Evolutionary conservation across 2,797 vertebrate species (phyloP).

Genomic region (Schizopygopsis pylzovi): DNA sequence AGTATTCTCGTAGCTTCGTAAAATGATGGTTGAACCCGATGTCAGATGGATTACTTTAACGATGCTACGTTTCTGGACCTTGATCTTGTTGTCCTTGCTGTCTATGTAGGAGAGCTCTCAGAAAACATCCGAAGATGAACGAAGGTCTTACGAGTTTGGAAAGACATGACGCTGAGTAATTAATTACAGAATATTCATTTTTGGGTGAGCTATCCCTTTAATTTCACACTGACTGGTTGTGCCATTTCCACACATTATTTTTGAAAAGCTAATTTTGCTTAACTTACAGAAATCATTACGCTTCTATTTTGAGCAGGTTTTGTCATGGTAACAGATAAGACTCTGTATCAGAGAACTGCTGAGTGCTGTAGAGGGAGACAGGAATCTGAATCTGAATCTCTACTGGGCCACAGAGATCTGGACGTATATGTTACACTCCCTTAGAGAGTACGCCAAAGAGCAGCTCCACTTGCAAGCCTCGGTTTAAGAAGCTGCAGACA

Average conservation of each 20-base stretch:
- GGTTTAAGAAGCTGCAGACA: constrained; percentile 6
- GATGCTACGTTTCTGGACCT: too few relatives aligned
- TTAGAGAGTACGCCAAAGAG: constrained; percentile 16
- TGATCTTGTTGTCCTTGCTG: too few relatives aligned
- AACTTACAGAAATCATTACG: not conserved
- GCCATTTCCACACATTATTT: too few relatives aligned
- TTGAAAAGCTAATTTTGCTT: not conserved
- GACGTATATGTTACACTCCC: not conserved
- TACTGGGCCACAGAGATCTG: constrained; percentile 22
- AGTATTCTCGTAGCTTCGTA: too few relatives aligned
- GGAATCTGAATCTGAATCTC: constrained; percentile 14
- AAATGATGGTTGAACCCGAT: too few relatives aligned
- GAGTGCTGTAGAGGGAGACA: constrained; percentile 15
- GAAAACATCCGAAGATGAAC: too few relatives aligned
- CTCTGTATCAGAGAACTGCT: constrained; percentile 9
- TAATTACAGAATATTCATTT: too few relatives aligned
- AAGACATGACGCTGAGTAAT: too few relatives aligned
- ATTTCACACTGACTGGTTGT: not conserved
- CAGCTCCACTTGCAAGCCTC: constrained; percentile 13
- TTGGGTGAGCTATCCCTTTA: not conserved
- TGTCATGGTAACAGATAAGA: constrained; percentile 46
- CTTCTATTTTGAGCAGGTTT: constrained; percentile 28
- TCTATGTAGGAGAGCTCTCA: too few relatives aligned
- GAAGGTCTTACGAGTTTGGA: too few relatives aligned
- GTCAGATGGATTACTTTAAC: too few relatives aligned